A percentile compares a stretch with the other conserved stretches of the same genome.
These are phyloP conservation scores for Danio kyathit DNA, from an alignment of 2,797 vertebrate genomes.

Conservation along the genomic window DNA sequence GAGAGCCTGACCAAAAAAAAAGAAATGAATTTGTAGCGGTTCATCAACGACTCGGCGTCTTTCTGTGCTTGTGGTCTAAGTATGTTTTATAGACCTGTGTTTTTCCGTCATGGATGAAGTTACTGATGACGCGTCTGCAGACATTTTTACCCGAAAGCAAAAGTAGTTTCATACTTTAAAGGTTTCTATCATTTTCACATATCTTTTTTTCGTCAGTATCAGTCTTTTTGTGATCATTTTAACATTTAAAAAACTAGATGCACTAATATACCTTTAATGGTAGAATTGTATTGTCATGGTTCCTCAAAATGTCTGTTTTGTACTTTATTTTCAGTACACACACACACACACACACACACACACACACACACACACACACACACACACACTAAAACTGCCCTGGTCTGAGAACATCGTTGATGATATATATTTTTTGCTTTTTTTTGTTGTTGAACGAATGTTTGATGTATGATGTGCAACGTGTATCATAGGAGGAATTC, in stretches of 20 bases:
- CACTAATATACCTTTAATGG: slow-evolving; percentile 79
- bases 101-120: background rate
- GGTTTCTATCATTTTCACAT: slow-evolving; percentile 67
- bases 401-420: slow-evolving; percentile 64
- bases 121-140: slow-evolving; percentile 18
- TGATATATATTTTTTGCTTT: slow-evolving; percentile 52
- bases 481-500: slow-evolving; percentile 72
- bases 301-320: slow-evolving; percentile 74
- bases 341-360: too few species aligned
- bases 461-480: slow-evolving; percentile 77
- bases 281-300: slow-evolving; percentile 69
- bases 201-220: background rate
- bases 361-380: too few species aligned
- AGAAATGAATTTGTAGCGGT: slow-evolving; percentile 34
- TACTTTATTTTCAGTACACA: slow-evolving; percentile 75
- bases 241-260: slow-evolving; percentile 77
- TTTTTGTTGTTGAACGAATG: slow-evolving; percentile 76
- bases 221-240: slow-evolving; percentile 62
- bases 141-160: slow-evolving; percentile 53
- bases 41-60: slow-evolving; percentile 5
- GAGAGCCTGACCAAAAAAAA: slow-evolving; percentile 24
- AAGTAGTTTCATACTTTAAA: slow-evolving; percentile 66
- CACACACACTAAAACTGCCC: slow-evolving; percentile 74
- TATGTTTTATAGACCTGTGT: background rate
- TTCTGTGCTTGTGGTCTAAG: slow-evolving; percentile 14